phyloP scores from a whole-genome alignment of 1,140 invertebrate species.

The Zaprionus inermis region DNA sequence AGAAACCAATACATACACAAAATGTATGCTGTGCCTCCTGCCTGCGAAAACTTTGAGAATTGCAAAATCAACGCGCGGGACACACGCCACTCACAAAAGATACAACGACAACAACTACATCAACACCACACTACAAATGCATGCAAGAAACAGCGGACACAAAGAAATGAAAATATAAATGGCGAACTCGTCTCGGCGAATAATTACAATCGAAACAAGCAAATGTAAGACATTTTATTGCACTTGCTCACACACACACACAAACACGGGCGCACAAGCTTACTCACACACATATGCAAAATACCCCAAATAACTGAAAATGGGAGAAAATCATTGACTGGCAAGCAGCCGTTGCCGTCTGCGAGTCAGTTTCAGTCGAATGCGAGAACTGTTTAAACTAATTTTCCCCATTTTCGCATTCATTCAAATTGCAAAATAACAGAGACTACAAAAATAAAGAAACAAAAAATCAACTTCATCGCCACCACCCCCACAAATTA shows the following conservation, averaged over 20 bases:
- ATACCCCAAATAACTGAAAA: slow-evolving; percentile 25
- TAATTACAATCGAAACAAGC: slow-evolving; percentile 52
- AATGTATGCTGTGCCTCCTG: slow-evolving; percentile 58
- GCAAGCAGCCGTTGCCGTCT: not conserved
- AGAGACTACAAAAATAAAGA: not conserved
- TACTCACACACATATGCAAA: slow-evolving; percentile 4
- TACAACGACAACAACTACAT: slow-evolving; percentile 25
- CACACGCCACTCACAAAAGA: slow-evolving; percentile 59
- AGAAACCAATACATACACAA: slow-evolving; percentile 76
- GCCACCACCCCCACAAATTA: slow-evolving; percentile 38
- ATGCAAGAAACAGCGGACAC: slow-evolving; percentile 39
- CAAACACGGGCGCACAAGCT: not conserved
- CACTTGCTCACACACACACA: slow-evolving; percentile 31
- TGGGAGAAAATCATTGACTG: slow-evolving; percentile 27
- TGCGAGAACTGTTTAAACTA: not conserved
- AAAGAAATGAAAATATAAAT: slow-evolving; percentile 56
- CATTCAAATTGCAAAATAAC: slow-evolving; percentile 5
- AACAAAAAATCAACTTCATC: slow-evolving; percentile 38
- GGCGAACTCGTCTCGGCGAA: slow-evolving; percentile 50
- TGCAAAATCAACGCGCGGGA: slow-evolving; percentile 55
- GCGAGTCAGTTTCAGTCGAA: not conserved
- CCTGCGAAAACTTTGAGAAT: slow-evolving; percentile 42
- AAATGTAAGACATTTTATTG: slow-evolving; percentile 58
- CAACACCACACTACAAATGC: slow-evolving; percentile 15
- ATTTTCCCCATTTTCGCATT: slow-evolving; percentile 14